These are phyloP conservation scores for Chromoteleia sp. DNA, from an alignment of 2,888 invertebrate species.

Conservation along the genomic window DNA sequence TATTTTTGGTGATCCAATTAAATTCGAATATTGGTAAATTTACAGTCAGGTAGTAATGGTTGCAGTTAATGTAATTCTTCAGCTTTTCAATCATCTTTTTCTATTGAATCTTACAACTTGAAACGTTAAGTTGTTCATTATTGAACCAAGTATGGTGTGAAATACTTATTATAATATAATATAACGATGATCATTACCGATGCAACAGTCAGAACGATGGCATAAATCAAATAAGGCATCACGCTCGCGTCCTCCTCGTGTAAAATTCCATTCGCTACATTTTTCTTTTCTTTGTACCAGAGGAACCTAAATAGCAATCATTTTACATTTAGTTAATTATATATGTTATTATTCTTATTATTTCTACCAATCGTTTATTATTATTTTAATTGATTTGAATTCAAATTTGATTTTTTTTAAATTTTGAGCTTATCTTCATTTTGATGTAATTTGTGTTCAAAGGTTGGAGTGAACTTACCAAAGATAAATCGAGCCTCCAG, in stretches of 20 bases:
- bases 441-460: conserved; percentile 56
- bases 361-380: no score
- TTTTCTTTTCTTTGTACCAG: conserved; percentile 83
- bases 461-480: conserved; percentile 85
- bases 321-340: neutral
- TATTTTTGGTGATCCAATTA: no score
- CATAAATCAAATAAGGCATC: conserved; percentile 86
- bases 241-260: conserved; percentile 79
- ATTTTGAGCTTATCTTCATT: neutral
- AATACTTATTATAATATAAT: no score
- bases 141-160: no score
- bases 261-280: conserved; percentile 72
- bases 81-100: no score
- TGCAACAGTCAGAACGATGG: conserved; percentile 87
- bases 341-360: no score
- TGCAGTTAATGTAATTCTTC: no score
- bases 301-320: conserved; percentile 82
- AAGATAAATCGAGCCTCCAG: conserved; percentile 86
- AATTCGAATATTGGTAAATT: no score
- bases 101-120: no score
- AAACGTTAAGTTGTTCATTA: no score
- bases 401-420: neutral
- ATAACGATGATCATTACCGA: no score
- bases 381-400: neutral
- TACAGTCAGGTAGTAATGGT: neutral